Evolutionary conservation across 2,797 vertebrate genomes (phyloP), one percentile per base, ranked within the genome.

Genomic region (Cryptoblepharus egeriae): DNA sequence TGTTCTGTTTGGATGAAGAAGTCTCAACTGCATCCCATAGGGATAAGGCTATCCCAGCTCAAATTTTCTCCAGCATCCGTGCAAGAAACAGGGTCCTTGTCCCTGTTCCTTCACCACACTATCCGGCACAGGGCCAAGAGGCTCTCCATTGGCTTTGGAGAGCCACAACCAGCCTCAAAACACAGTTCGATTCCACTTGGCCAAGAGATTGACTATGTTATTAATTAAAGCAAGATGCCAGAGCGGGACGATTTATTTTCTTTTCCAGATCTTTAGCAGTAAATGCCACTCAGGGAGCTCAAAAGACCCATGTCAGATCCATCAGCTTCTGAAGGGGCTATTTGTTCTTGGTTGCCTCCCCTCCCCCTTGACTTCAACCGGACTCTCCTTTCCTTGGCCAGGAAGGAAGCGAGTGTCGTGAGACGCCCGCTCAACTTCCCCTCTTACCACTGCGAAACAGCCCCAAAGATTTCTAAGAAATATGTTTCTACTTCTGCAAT

Each of bases 161-260:
- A 83, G 73, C 72, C 61, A 26, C 82, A 78, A 85, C 88, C 80
- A 77, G 89, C 55, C 75, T 85, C 45, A 35, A 91, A 92, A 89
- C 82, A 81, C 39, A 32, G 85, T 91, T 92, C 91, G 87, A 84
- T 81, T 91, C 87, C 52, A 1, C 73, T 70, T 49, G 13, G 91
- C 91, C 89, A 80, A 84, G 88, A 79, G 28, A 52, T 83, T 87
- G 90, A 91, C 90, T 89, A 45, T 91, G 90, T 88, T 92, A 92
- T 93, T 94, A 94, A 95, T 94, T 93, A 93, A 93, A 93, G 85
- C 91, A 90, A 93, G 92, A 92, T 93, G 94, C 88, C 52, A 57
- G 2, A 75, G 67, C 85, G 16, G 1, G 71, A 75, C 93, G 89
- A 93, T 96, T 96, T 96, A 92, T 96, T 96, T 96, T 94, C 91